phyloP scores from a whole-genome alignment of 2,888 invertebrate species.

The Deilephila elpenor region DNA sequence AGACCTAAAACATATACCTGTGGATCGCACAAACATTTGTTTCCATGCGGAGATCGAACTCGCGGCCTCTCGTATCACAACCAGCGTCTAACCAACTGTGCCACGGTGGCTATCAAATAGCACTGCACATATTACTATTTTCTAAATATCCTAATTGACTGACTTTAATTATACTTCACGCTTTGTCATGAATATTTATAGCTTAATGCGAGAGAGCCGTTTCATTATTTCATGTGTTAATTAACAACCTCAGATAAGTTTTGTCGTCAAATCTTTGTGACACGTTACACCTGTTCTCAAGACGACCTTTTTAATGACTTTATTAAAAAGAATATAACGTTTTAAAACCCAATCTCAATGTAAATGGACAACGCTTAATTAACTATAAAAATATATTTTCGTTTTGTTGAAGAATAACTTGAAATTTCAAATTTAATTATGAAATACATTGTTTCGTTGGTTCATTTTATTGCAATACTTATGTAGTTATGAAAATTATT shows the following conservation, averaged over 20 bases:
- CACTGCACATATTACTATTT: neutral
- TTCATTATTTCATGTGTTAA: constrained; percentile 17
- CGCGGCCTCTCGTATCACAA: too few relatives aligned
- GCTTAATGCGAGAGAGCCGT: neutral
- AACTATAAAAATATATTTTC: neutral
- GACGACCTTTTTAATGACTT: constrained; percentile 11
- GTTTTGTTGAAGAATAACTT: neutral
- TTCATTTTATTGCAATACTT: too few relatives aligned
- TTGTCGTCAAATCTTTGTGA: constrained; percentile 18
- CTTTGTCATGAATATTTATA: constrained; percentile 10
- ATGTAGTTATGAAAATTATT: too few relatives aligned
- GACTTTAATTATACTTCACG: neutral
- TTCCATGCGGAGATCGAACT: too few relatives aligned
- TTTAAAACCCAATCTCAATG: neutral
- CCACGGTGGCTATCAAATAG: neutral
- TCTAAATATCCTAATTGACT: neutral
- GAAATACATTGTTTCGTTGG: too few relatives aligned
- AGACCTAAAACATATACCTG: too few relatives aligned
- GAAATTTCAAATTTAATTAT: neutral
- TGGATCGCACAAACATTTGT: too few relatives aligned
- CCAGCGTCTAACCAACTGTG: too few relatives aligned
- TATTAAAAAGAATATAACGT: constrained; percentile 16
- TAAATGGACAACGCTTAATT: neutral
- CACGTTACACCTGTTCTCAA: constrained; percentile 13
- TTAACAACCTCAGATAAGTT: constrained; percentile 17